Conservation (phyloP, 2,888 invertebrate species). For the Heliothis peltigera region DNA sequence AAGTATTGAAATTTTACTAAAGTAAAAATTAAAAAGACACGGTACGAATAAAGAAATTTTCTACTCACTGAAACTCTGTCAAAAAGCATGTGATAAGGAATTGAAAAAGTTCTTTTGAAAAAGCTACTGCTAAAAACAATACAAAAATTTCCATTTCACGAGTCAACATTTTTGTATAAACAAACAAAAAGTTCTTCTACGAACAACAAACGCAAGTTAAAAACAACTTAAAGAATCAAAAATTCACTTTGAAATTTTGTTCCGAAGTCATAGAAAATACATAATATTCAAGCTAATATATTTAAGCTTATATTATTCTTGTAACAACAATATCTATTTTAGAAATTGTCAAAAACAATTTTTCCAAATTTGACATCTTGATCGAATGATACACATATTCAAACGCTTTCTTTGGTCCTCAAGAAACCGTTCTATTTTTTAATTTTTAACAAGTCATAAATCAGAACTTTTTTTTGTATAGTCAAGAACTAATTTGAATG, state of each 20-base stretch:
- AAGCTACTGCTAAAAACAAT: too few species aligned
- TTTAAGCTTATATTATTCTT: constrained; percentile 1
- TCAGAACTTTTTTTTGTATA: constrained; percentile 14
- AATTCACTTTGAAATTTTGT: constrained; percentile 19
- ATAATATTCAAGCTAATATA: too few species aligned
- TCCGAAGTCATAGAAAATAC: constrained; percentile 8
- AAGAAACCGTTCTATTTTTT: too few species aligned
- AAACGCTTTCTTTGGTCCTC: not conserved
- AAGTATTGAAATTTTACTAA: too few species aligned
- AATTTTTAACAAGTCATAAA: constrained; percentile 12
- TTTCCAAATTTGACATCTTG: not conserved
- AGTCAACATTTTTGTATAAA: constrained; percentile 2
- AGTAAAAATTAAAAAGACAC: too few species aligned
- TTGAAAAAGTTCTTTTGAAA: too few species aligned
- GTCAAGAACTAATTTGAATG: constrained; percentile 30
- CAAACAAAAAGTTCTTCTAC: constrained; percentile 4
- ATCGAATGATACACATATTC: not conserved
- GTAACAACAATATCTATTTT: not conserved
- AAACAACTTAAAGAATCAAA: not conserved
- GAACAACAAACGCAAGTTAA: constrained; percentile 4
- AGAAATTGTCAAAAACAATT: not conserved
- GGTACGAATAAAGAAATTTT: too few species aligned
- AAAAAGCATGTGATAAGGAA: too few species aligned
- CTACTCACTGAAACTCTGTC: too few species aligned
- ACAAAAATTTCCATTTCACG: too few species aligned